A percentile compares a stretch with the other conserved stretches of the same genome.
phyloP scores from a whole-genome alignment of 2,797 vertebrate species.

The Garrulus glandarius region DNA sequence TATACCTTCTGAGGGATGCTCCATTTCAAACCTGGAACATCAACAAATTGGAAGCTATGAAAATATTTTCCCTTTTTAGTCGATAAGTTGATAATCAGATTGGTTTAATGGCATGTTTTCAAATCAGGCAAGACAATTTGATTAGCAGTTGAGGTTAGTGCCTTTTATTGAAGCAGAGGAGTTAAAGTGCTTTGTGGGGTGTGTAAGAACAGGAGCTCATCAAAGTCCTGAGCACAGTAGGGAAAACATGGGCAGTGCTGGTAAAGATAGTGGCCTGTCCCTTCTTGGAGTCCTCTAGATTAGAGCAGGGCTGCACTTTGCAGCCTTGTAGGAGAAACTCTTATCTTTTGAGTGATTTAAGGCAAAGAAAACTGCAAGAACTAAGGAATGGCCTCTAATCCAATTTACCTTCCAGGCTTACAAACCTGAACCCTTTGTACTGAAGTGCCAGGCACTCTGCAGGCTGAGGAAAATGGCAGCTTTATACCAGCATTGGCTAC shows the following conservation, averaged over 20 bases:
- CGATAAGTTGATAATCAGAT: not conserved
- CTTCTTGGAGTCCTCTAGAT: not conserved
- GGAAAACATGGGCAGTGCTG: not conserved
- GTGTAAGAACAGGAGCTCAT: not conserved
- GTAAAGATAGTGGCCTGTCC: not conserved
- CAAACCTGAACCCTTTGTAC: not conserved
- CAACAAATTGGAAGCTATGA: not conserved
- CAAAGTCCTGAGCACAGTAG: not conserved
- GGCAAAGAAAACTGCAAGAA: not conserved
- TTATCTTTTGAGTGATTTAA: not conserved
- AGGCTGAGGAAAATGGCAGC: not conserved
- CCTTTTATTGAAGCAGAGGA: not conserved
- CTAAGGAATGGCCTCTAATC: not conserved
- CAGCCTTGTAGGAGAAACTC: not conserved
- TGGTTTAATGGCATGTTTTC: not conserved
- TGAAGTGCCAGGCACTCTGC: not conserved
- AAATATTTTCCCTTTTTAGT: not conserved
- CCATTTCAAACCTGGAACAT: not conserved
- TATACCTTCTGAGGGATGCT: not conserved
- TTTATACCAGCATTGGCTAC: not conserved
- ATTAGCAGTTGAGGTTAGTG: not conserved
- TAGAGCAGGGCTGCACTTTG: not conserved
- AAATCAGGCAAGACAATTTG: not conserved
- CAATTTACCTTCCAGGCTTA: not conserved
- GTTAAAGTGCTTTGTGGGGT: not conserved